Base-by-base conservation (phyloP, 2,113 vertebrate species). In the Psittacula cyanocephala region DNA sequence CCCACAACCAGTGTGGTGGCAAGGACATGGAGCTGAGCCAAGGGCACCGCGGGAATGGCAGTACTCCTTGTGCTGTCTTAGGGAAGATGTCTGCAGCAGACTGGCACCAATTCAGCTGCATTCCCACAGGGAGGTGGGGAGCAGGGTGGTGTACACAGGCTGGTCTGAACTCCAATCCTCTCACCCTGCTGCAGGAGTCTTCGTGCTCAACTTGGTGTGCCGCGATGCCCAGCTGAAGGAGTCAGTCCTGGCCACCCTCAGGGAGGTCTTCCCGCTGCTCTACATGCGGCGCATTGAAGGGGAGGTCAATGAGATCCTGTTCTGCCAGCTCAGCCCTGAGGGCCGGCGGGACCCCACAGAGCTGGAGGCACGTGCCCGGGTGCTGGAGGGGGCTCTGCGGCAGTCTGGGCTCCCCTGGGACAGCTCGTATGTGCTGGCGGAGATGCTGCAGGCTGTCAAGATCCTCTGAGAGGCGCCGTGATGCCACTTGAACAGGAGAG, bases 171-270 rank as follows among this genome's bases (percentile, higher is more conserved):
- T 49, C 24, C 17, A 29, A 7, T 29, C 27, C 11, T 95, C 84
- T 80, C 23, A 0, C 20, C 52, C 70, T 44, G 10, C 79, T 31
- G 35, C 96, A 99, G 99, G 99, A 46, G 70, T 99, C 62, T 99
- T 99, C 35, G 98, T 99, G 91, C 97, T 99, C 84, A 99, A 99
- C 86, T 97, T 99, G 17, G 99, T 99, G 84, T 99, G 99, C 91
- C 99, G 99, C 1, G 98, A 99, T 22, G 9, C 97, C 6, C 81
- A 1, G 69, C 94, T 99, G 82, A 99, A 98, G 97, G 97, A 98
- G 15, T 97, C 97, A 0, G 98, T 99, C 90, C 86, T 99, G 91
- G 97, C 97, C n/a, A 90, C 97, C 14, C 97, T 99, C 75, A 98
- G 96, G 50, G 93, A 91, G 0, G 93, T 98, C 44, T 99, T 99